Evolutionary conservation across 2,797 vertebrate species (phyloP), one percentile per base, ranked within the genome.

Genomic region (Gadopsis marmoratus): DNA sequence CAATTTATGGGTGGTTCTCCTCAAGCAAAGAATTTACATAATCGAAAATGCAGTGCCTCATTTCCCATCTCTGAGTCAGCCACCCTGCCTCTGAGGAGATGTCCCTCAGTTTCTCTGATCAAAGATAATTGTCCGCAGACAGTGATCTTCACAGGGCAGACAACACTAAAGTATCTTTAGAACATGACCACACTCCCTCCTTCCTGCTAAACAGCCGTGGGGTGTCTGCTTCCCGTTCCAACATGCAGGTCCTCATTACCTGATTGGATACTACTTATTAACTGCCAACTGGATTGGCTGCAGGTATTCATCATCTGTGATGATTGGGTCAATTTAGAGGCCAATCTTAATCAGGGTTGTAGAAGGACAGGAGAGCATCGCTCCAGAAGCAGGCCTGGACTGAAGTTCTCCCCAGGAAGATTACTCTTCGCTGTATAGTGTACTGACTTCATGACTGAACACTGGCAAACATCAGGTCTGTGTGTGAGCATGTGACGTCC

Each of bases 201-300:
- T 79, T 81, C 74, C 83, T 88, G 71, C 67, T 78, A 64, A 69
- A 86, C 84, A 74, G 88, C 92, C 80, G 1, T 68, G 64, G 82
- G 83, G 70, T 86, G 82, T 90, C 87, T 92, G 91, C 89, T 93
- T 91, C 89, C 78, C 80, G 86, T 92, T 94, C 85, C 85, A 91
- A 79, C 76, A 83, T 80, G 60, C 83, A 83, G 82, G 86, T 92
- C 81, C 88, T 93, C 89, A 93, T 94, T 93, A 93, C 87, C 87
- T 93, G 90, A 94, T 91, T 92, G 82, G 91, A 89, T 26, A 53
- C 71, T 5, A 43, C 83, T 94, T 92, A 94, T 94, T 94, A 92
- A 67, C 91, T 86, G 88, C 90, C 93, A 93, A 93, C 89, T 89
- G 86, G 86, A 93, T 90, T 94, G 90, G 88, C 89, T 93, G 87